Conservation (phyloP, 1,140 invertebrate genomes). For the Drosophila willistoni region DNA sequence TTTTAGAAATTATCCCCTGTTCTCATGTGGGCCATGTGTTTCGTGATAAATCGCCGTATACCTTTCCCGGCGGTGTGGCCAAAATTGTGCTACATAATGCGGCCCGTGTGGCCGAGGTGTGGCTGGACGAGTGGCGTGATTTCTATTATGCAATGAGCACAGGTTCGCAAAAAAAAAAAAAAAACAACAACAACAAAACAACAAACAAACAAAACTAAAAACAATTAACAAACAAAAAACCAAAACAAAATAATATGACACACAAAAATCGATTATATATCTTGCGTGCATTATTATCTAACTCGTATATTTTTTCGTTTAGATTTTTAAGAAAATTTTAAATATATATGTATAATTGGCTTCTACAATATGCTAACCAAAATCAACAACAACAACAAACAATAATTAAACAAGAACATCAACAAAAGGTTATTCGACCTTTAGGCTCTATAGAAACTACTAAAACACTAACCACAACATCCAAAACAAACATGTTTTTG, state of each 20-base stretch:
- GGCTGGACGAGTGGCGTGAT: conserved; percentile 99
- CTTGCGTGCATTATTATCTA: conserved; percentile 64
- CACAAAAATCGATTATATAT: conserved; percentile 56
- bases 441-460: conserved; percentile 24
- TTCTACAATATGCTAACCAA: conserved; percentile 52
- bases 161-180: conserved; percentile 87
- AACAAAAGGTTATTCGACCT: conserved; percentile 7
- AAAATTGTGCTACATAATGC: conserved; percentile 98
- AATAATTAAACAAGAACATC: conserved; percentile 20
- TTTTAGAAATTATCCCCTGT: conserved; percentile 97
- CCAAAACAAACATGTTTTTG: conserved; percentile 54
- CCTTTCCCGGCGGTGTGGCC: conserved; percentile 99
- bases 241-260: conserved; percentile 38
- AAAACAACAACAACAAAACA: conserved; percentile 19
- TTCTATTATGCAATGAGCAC: conserved; percentile 99
- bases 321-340: conserved; percentile 54
- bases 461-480: conserved; percentile 59
- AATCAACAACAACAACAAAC: conserved; percentile 19
- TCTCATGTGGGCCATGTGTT: conserved; percentile 99
- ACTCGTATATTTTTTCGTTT: conserved; percentile 42
- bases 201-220: conserved; percentile 39
- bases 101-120: conserved; percentile 97
- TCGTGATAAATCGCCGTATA: conserved; percentile 99
- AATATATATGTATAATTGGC: conserved; percentile 61
- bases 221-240: conserved; percentile 29